phyloP scores from a whole-genome alignment of 2,113 vertebrate genomes.

The Myrmophylax atrothorax region DNA sequence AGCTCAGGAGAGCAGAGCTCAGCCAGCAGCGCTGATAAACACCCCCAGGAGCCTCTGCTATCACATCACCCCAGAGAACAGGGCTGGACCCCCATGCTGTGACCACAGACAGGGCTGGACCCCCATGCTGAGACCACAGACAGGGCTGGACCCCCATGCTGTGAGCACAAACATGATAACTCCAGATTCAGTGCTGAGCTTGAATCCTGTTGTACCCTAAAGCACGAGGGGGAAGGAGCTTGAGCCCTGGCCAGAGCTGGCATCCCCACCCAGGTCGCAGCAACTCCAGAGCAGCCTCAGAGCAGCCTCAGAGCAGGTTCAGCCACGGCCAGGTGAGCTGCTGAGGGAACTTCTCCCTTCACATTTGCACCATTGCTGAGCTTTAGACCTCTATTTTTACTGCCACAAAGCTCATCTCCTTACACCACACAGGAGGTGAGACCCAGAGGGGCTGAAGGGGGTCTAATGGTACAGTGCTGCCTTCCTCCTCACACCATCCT shows the following conservation, averaged over 20 bases:
- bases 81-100: fast-evolving
- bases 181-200: neutral
- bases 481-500: neutral
- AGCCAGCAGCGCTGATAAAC: neutral
- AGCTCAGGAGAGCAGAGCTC: neutral
- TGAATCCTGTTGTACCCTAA: neutral
- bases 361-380: fast-evolving
- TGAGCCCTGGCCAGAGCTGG: fast-evolving
- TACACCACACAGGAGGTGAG: fast-evolving
- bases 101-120: neutral
- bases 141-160: fast-evolving
- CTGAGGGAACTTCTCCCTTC: neutral
- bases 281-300: fast-evolving
- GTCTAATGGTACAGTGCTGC: neutral
- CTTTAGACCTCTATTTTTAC: neutral
- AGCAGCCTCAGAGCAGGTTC: neutral
- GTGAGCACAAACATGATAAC: neutral
- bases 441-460: neutral
- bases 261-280: neutral
- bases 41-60: neutral
- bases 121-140: neutral
- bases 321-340: fast-evolving
- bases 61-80: fast-evolving
- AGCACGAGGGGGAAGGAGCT: neutral
- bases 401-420: neutral